Evolutionary conservation across 1,140 invertebrate genomes (phyloP), one percentile per base, ranked within the genome.

Genomic region (Bradynema listronoti): DNA sequence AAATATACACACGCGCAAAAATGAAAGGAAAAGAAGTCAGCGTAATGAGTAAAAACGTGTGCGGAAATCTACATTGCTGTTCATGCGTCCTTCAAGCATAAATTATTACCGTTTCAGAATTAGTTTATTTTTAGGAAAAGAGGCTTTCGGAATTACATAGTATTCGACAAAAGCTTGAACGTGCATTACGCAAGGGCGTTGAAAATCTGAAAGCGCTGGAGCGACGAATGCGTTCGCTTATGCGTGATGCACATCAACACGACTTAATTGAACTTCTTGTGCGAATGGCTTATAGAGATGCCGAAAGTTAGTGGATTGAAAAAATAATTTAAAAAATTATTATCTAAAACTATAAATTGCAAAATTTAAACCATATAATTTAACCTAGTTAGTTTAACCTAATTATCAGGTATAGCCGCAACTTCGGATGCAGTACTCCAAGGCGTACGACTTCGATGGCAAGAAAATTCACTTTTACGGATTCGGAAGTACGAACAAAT

Each of bases 201-300:
- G 71, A 78, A 27, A 68, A 50, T n/a, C 19, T 66, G 33, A 64
- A 58, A 30, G 51, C 52, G 4, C 24, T 78, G n/a, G 73, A 76
- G 51, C 39, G 42, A 14, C 29, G 73, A 45, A 56, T 76, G 66
- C 43, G 73, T n/a, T 65, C 60, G 19, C 45, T 65, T 34, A 62
- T 75, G 25, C 53, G 52, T 24, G 77, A 73, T 53, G 33, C 61
- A 22, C 71, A 76, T 36, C 75, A 76, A 52, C 63, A 47, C 27
- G 73, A 76, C 61, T 39, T 76, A 32, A 55, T 76, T 24, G 65
- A 78, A 16, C 56, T 76, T 29, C 65, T 76, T 19, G 62, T 69
- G 19, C 50, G 58, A 32, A 75, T 76, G 72, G 66, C 65, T n/a
- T 46, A 64, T 33, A 51, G 58, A 39, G 72, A 75, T 25, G 73